Base-by-base conservation (phyloP, 2,113 vertebrate species). In the Pterocles gutturalis region DNA sequence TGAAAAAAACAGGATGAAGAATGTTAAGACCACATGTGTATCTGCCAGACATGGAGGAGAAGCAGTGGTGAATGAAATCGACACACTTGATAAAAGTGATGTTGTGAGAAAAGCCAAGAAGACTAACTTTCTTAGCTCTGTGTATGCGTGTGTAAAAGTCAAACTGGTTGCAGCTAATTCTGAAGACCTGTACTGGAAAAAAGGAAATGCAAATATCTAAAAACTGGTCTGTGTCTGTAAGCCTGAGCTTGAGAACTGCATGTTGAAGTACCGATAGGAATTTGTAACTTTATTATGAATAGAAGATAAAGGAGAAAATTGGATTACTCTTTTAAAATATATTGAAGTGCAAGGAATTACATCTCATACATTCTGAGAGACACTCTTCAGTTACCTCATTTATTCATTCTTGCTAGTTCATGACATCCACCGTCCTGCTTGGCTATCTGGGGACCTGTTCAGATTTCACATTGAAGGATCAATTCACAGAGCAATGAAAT, bases 401-500 rank as follows among this genome's bases (percentile, higher is more conserved):
- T 92, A 92, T 92, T 90, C 84, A 41, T 86, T 96, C 61, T 73
- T 91, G 76, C 78, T 75, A 60, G 34, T 70, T 93, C 88, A 92
- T 0, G 1, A 62, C 38, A 34, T 58, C 49, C 55, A 45, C 29
- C 49, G 88, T 95, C 87, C 77, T 78, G 67, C 67, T 62, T 64
- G 64, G 41, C 36, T 94, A 83, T 51, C 90, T 95, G 67, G 91
- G 85, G 87, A 94, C 94, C 82, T 93, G 73, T 95, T 94, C 94
- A 83, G 94, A 89, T 85, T 93, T 96, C 90, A 75, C 89, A 89
- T 19, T 87, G 72, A 95, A 91, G 81, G 87, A 94, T 97, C 92
- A 96, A 82, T 95, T 95, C 94, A 94, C 83, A 97, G 12, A 81
- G 81, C 93, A 92, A 55, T 96, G 93, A 96, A 95, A 94, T 87